These are phyloP conservation scores for Drosophila pseudoobscura DNA, from an alignment of 1,140 invertebrate species.

Conservation along the genomic window DNA sequence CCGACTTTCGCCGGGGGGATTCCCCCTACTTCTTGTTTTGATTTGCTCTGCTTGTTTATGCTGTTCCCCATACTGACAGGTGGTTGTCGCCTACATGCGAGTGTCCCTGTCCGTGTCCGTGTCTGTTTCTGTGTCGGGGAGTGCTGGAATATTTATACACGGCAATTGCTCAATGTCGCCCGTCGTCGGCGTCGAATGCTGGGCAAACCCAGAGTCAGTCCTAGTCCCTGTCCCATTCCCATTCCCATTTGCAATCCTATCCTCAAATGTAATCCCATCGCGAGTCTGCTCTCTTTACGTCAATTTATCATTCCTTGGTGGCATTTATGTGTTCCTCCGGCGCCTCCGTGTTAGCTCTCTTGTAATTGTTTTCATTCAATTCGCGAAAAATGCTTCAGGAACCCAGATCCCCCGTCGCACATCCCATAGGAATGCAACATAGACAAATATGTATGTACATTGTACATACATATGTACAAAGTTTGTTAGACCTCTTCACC, in stretches of 20 bases:
- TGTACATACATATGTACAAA: no score
- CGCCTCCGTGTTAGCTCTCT: background rate
- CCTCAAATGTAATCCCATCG: constrained; percentile 41
- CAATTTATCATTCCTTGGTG: constrained; percentile 60
- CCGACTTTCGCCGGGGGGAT: background rate
- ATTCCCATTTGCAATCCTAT: constrained; percentile 6
- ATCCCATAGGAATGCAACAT: constrained; percentile 13
- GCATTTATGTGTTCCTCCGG: constrained; percentile 37
- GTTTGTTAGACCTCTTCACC: constrained; percentile 3
- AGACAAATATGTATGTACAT: no score
- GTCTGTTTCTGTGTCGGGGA: constrained; percentile 11
- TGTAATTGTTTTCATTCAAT: constrained; percentile 68
- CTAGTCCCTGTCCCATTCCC: constrained; percentile 24
- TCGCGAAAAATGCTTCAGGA: constrained; percentile 27
- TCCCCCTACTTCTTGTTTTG: constrained; percentile 51
- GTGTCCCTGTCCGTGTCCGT: constrained; percentile 3
- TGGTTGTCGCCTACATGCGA: constrained; percentile 30
- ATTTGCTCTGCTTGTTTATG: constrained; percentile 68
- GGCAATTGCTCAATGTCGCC: constrained; percentile 74
- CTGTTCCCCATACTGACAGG: constrained; percentile 57
- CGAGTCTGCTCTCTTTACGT: constrained; percentile 27
- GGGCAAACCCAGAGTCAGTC: constrained; percentile 16
- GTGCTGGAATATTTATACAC: constrained; percentile 65
- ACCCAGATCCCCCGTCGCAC: background rate
- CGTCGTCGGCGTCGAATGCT: constrained; percentile 40